These are phyloP conservation scores for Monochamus saltuarius DNA, from an alignment of 1,140 invertebrate species.

Conservation along the genomic window DNA sequence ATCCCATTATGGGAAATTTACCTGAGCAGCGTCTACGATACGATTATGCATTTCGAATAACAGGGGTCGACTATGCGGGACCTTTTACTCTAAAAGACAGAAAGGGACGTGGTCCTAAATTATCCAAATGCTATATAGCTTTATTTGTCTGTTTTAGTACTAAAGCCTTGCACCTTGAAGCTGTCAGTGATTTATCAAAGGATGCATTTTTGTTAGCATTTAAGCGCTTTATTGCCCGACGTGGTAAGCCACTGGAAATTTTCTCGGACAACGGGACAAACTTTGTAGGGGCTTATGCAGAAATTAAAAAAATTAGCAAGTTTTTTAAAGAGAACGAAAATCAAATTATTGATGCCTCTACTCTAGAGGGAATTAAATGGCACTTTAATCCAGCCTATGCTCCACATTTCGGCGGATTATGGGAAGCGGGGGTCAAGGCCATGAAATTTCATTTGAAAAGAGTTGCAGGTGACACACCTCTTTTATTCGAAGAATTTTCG, in stretches of 20 bases:
- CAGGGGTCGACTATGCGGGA: conserved; percentile 35
- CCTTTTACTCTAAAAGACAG: conserved; percentile 37
- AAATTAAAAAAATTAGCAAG: conserved; percentile 31
- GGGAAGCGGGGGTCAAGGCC: conserved; percentile 7
- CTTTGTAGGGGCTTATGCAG: conserved; percentile 6
- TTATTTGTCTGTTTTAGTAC: conserved; percentile 26
- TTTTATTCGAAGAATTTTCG: conserved; percentile 35
- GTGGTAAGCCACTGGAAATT: conserved; percentile 19
- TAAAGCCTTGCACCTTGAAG: conserved; percentile 43
- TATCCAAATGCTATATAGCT: conserved; percentile 34
- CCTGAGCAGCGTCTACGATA: too few relatives aligned
- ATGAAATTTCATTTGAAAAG: conserved; percentile 7
- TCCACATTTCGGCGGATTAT: conserved; percentile 8
- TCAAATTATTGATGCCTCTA: neutral
- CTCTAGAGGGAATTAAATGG: conserved; percentile 16
- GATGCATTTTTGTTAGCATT: conserved; percentile 37
- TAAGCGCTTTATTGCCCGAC: conserved; percentile 38
- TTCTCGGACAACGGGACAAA: conserved; percentile 19
- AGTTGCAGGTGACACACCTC: conserved; percentile 8
- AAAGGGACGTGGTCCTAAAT: conserved; percentile 27
- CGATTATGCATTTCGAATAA: too few relatives aligned
- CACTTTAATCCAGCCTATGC: neutral
- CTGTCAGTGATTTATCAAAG: conserved; percentile 38
- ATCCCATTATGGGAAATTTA: too few relatives aligned
- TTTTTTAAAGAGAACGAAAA: conserved; percentile 8